Evolutionary conservation across 2,888 invertebrate species (phyloP).

Genomic region (Pachydiplax longipennis): DNA sequence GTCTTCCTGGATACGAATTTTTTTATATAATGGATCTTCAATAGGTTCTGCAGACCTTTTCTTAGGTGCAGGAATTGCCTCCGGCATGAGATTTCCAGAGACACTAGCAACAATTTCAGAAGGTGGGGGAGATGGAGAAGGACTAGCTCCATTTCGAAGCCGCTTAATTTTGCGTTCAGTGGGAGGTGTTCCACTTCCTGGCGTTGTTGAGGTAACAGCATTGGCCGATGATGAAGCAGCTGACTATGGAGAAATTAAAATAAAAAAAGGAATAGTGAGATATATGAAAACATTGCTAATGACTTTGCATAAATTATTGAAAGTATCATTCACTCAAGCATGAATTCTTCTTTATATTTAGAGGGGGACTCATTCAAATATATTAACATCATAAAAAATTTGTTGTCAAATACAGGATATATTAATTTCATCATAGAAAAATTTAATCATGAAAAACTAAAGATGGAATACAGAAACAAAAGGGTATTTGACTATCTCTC

Average conservation of each 20-base stretch:
- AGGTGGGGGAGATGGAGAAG: conserved; percentile 18
- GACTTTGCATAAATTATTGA: too few relatives aligned
- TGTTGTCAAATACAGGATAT: too few relatives aligned
- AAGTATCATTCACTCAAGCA: too few relatives aligned
- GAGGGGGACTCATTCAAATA: too few relatives aligned
- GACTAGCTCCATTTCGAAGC: conserved; percentile 30
- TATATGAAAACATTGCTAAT: too few relatives aligned
- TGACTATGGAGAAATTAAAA: conserved; percentile 14
- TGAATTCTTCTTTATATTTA: too few relatives aligned
- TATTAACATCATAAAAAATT: too few relatives aligned
- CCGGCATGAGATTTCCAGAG: conserved; percentile 35
- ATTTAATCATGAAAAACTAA: too few relatives aligned
- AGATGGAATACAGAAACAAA: too few relatives aligned
- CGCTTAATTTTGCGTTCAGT: conserved; percentile 17
- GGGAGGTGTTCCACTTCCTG: conserved; percentile 47
- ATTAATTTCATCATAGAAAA: too few relatives aligned
- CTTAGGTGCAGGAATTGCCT: conserved; percentile 49
- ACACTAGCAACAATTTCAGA: neutral
- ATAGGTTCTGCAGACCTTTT: conserved; percentile 52
- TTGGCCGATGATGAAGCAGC: conserved; percentile 34
- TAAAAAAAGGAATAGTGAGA: neutral
- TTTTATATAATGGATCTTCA: conserved; percentile 51
- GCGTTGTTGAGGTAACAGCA: conserved; percentile 45
- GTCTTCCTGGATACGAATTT: conserved; percentile 51
- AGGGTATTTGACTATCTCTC: too few relatives aligned